Evolutionary conservation across 2,888 invertebrate species (phyloP), one percentile per base, ranked within the genome.

Genomic region (Teleogryllus oceanicus): DNA sequence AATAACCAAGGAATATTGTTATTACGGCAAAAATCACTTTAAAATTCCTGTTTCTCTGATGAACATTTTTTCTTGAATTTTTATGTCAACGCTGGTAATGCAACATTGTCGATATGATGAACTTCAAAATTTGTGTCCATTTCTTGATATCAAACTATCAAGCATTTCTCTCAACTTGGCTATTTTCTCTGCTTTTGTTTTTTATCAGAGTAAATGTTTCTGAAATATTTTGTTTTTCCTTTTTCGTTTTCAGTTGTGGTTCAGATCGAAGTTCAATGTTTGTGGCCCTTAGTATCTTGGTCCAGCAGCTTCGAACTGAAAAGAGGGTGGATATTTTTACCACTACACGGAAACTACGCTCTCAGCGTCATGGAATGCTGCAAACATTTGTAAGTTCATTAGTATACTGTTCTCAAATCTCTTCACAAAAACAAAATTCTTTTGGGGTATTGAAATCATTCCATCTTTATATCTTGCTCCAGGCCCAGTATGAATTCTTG

Each of bases 401-500:
- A 37, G 37, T 37, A 37, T 37, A 37, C 8, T 5, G 37, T 0
- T 37, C 37, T 37, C 8, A 37, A 37, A 37, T 37, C 37, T 8
- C 8, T 5, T 37, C 37, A 37, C 8, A 37, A 37, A 37, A 37
- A 8, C 24, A 21, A 10, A 76, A 76, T 80, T 78, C 79, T 78
- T 76, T 80, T 74, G 78, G 79, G 76, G 49, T 49, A 20, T 20
- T 21, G 76, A 76, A 18, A 21, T 76, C 74, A 79, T 77, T 82
- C 74, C 80, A 82, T 8, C 37, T 8, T 37, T 37, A 37, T 37
- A 37, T 79, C 80, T 82, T 78, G 82, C 90, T 90, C 50, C 89
- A 96, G 96, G 92, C 94, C 87, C 96, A 96, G 89, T 96, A 96
- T 88, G 96, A 96, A 90, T 96, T 96, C 89, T 90, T 96, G 85